Evolutionary conservation across 2,888 invertebrate genomes (phyloP), one percentile per base, ranked within the genome.

Genomic region (Drosophila stalkeri): DNA sequence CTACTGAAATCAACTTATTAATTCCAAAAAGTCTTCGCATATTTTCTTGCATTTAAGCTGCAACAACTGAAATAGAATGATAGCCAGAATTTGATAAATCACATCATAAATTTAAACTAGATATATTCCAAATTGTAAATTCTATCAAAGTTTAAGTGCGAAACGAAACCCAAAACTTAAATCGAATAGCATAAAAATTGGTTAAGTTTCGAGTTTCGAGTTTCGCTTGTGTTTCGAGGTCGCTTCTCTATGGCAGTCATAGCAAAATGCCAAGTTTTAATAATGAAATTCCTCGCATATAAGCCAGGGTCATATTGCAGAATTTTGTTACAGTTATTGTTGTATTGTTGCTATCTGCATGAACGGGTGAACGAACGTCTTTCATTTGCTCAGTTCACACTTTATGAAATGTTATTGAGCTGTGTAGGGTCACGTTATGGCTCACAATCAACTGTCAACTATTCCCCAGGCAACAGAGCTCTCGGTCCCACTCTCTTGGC

Each of bases 391-490:
- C 37, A 49, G 41, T 72, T 70, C 70, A 54, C 64, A 72, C 64
- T 72, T 72, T 59, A 59, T 64, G 72, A 57, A 57, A 72, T 71
- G 63, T 63, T 72, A 72, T 72, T 71, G 72, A 72, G 71, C 54
- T 60, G 52, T 47, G 18, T 37, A 39, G 23, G 44, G 49, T 62
- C 62, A 81, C 77, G 71, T 80, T 79, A 80, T 69, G 54, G 69
- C 69, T 69, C 51, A 64, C 77, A 84, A 81, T 81, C 85, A 84
- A 70, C 75, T 51, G 80, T 66, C 79, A 75, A 65, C 79, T 64
- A 64, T 68, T 79, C 82, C 79, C 75, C 49, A 51, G 62, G 68
- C 75, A 31, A 18, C 57, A 56, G 2, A 31, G 4, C 46, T 5
- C 31, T 20, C 11, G 23, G n/a, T n/a, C 44, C 39, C 14, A 52